These are phyloP conservation scores for Thunnus thynnus DNA, from an alignment of 2,113 vertebrate species.

Conservation along the genomic window DNA sequence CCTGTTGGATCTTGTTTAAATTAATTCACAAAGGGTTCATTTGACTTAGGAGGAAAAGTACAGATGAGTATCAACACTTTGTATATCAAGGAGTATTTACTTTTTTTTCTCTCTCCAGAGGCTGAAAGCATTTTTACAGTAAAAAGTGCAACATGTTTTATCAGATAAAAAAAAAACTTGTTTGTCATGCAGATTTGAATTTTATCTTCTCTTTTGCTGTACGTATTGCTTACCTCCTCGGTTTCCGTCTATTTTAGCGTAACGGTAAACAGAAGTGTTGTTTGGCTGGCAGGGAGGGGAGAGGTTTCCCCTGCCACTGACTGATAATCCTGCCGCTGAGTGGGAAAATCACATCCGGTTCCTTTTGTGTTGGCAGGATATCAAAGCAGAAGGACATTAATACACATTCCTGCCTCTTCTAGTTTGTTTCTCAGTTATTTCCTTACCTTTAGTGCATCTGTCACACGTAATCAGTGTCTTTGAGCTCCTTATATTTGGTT, in stretches of 20 bases:
- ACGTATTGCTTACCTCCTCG: constrained; percentile 60
- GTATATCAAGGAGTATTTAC: constrained; percentile 49
- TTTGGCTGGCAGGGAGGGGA: constrained; percentile 37
- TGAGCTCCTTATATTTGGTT: neutral
- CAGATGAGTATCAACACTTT: constrained; percentile 73
- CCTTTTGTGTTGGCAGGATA: constrained; percentile 44
- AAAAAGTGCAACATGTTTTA: constrained; percentile 30
- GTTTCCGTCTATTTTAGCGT: constrained; percentile 69
- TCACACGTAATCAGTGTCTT: too few species aligned
- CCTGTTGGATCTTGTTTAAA: constrained; percentile 68
- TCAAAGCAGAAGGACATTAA: constrained; percentile 61
- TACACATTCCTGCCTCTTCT: constrained; percentile 18
- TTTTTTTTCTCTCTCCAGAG: neutral
- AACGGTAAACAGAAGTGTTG: constrained; percentile 68
- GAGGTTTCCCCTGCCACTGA: constrained; percentile 66
- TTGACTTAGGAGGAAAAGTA: constrained; percentile 52
- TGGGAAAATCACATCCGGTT: constrained; percentile 57
- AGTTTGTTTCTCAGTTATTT: neutral
- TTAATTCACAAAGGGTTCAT: constrained; percentile 67
- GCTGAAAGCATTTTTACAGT: constrained; percentile 5
- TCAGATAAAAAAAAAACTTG: constrained; percentile 37
- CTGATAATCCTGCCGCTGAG: constrained; percentile 54
- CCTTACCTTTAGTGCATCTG: neutral
- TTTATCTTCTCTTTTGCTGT: constrained; percentile 33
- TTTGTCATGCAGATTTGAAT: constrained; percentile 38